A percentile compares a stretch with the other conserved stretches of the same genome.
phyloP scores from a whole-genome alignment of 2,113 vertebrate genomes.

The Benthochromis sp. region DNA sequence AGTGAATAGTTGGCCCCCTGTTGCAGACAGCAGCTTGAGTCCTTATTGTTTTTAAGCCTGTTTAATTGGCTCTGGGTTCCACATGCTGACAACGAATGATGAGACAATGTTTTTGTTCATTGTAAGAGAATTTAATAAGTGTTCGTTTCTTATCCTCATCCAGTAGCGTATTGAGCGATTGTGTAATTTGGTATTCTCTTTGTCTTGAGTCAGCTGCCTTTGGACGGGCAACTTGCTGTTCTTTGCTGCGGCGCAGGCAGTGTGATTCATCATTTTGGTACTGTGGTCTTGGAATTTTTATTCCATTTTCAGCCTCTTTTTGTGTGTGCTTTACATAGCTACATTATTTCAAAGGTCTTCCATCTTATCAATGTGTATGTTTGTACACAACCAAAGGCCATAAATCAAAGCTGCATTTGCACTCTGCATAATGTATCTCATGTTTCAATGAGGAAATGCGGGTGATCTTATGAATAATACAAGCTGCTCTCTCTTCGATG shows the following conservation, averaged over 20 bases:
- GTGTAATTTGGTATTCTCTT: slow-evolving; percentile 44
- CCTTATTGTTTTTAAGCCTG: slow-evolving; percentile 28
- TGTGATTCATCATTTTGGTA: slow-evolving; percentile 46
- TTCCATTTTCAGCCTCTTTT: not conserved
- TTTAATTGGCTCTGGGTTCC: slow-evolving; percentile 44
- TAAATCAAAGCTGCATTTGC: slow-evolving; percentile 85
- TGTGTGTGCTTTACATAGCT: not conserved
- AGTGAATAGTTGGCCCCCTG: slow-evolving; percentile 38
- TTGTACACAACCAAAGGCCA: slow-evolving; percentile 76
- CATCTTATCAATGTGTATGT: slow-evolving; percentile 61
- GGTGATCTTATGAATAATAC: slow-evolving; percentile 93
- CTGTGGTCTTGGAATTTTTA: not conserved
- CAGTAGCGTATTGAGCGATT: slow-evolving; percentile 16
- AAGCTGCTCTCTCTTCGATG: slow-evolving; percentile 73
- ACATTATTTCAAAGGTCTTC: slow-evolving; percentile 28
- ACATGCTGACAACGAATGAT: not conserved
- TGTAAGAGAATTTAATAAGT: slow-evolving; percentile 22
- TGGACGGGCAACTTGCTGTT: not conserved
- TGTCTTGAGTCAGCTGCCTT: slow-evolving; percentile 39
- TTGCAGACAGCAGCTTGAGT: slow-evolving; percentile 23
- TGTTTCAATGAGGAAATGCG: slow-evolving; percentile 66
- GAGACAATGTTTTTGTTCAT: not conserved
- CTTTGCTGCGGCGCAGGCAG: not conserved
- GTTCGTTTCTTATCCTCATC: slow-evolving; percentile 18
- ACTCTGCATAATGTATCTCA: slow-evolving; percentile 83